Evolutionary conservation across 53 echinoderm and acorn worm species (phyloP), one percentile per base, ranked within the genome.

Genomic region (Henricia sp.): DNA sequence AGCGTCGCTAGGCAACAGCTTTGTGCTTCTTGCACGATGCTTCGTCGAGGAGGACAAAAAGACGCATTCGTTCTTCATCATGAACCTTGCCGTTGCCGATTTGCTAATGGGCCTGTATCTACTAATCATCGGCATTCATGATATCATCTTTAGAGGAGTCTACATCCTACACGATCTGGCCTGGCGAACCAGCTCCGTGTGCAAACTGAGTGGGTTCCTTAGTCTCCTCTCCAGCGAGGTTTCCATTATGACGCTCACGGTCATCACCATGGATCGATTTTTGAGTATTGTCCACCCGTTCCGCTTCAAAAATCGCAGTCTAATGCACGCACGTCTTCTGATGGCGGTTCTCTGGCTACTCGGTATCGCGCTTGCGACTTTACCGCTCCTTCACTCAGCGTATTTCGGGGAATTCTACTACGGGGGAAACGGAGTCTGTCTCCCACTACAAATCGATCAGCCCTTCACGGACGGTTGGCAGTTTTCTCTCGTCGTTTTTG

Each of bases 151-250:
- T 57, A 70, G 95, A 37, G 97, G 94, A 2, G 77, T 68, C 34
- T 97, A 97, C 39, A 97, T 97, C 82, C 36, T 74, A 26, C 67
- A 90, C 21, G 97, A 94, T 24, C 68, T 97, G 9, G 77, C 82
- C 19, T 97, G 97, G 97, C 82, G 97, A 36, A 85, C 76, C 11
- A 90, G 97, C 5, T 75, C 80, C 82, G 84, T 94, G 20, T 97
- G 97, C 43, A 76, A 90, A 53, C 50, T 97, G 44, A 72, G 94
- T 48, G 97, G 97, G 32, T 89, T 92, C 28, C 91, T 97, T 37
- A 97, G 97, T 74, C 88, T 97, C 21, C 68, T 97, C n/a, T 97
- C 97, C 11, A 97, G 97, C 68, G 92, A 94, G 62, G 92, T 94
- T 75, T 97, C 97, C 10, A 94, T 97, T 6, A 71, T 97, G 58